A percentile compares a stretch with the other conserved stretches of the same genome.
Evolutionary conservation across 2,797 vertebrate genomes (phyloP).

Genomic region (Eidolon dupreanum): DNA sequence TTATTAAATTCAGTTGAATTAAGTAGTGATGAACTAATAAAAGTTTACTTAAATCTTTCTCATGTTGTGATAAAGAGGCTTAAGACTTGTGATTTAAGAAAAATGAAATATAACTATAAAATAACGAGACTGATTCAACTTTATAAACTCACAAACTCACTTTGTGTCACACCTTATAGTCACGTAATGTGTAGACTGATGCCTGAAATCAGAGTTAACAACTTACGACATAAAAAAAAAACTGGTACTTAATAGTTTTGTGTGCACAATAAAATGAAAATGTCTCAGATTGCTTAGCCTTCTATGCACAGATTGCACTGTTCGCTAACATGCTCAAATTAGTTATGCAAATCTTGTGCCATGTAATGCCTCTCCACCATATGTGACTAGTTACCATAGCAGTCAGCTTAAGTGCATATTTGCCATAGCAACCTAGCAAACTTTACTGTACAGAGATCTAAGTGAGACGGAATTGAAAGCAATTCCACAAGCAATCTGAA

Average conservation of each 20-base stretch:
- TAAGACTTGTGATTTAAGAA: neutral
- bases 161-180: neutral
- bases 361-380: constrained; percentile 78
- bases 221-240: neutral
- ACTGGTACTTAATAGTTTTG: neutral
- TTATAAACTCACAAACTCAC: neutral
- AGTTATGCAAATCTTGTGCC: constrained; percentile 81
- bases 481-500: constrained; percentile 66
- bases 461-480: constrained; percentile 55
- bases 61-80: neutral
- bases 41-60: constrained; percentile 10
- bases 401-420: constrained; percentile 78
- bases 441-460: constrained; percentile 76
- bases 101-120: neutral
- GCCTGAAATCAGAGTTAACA: neutral
- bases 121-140: neutral
- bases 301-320: constrained; percentile 66
- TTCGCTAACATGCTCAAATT: constrained; percentile 77
- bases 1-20: constrained; percentile 12
- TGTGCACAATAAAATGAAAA: constrained; percentile 31
- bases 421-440: constrained; percentile 85
- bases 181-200: neutral
- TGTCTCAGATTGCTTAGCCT: constrained; percentile 30
- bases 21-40: neutral
- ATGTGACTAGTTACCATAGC: constrained; percentile 83